A percentile compares a stretch with the other conserved stretches of the same genome.
phyloP scores from a whole-genome alignment of 2,797 vertebrate genomes.

The Gephyroberyx darwinii region DNA sequence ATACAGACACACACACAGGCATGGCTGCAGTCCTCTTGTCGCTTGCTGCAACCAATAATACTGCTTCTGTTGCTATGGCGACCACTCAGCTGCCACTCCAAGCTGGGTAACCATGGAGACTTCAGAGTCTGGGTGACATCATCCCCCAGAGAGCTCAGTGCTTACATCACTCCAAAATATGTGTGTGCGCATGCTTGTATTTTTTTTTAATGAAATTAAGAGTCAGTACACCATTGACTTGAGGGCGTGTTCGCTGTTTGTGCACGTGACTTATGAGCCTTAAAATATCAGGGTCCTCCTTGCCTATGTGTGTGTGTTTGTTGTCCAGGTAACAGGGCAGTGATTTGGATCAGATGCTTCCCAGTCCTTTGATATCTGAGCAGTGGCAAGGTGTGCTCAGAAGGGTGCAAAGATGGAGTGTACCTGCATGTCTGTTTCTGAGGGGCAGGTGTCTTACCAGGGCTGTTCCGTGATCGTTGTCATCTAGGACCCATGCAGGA shows the following conservation, averaged over 20 bases:
- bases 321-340: conserved; percentile 45
- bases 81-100: conserved; percentile 79
- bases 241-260: neutral
- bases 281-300: conserved; percentile 24
- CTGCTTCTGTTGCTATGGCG: conserved; percentile 70
- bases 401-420: conserved; percentile 14
- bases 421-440: neutral
- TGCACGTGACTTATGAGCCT: neutral
- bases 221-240: neutral
- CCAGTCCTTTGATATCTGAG: conserved; percentile 52
- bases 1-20: conserved; percentile 14
- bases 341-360: conserved; percentile 28
- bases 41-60: conserved; percentile 33
- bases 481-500: neutral
- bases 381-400: conserved; percentile 41
- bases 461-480: neutral
- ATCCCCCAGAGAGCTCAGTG: conserved; percentile 59
- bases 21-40: conserved; percentile 23
- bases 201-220: neutral
- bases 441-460: conserved; percentile 3
- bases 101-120: conserved; percentile 74
- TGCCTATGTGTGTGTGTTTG: conserved; percentile 21
- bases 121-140: conserved; percentile 47
- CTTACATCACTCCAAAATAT: conserved; percentile 62
- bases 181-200: neutral